Evolutionary conservation across 2,888 invertebrate species (phyloP), one percentile per base, ranked within the genome.

Genomic region (Stegana nigrithorax): DNA sequence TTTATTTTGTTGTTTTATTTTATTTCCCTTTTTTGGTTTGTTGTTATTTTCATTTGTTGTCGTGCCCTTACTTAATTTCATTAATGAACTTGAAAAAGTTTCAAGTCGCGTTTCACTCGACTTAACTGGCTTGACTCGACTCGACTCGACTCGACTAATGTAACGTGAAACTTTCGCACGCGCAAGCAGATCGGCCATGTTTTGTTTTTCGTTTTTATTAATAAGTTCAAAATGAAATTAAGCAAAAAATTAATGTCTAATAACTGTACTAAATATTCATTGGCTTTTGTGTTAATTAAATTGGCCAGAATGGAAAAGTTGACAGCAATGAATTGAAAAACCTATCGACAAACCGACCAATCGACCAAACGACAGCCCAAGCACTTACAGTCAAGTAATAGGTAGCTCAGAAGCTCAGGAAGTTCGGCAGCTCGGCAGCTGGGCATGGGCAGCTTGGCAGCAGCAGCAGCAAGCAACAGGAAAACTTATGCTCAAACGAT

Each of bases 21-120:
- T n/a, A n/a, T n/a, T n/a, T n/a, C n/a, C n/a, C n/a, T n/a, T n/a
- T n/a, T n/a, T n/a, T n/a, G n/a, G n/a, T n/a, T n/a, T n/a, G n/a
- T n/a, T n/a, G n/a, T n/a, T n/a, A n/a, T n/a, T n/a, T n/a, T n/a
- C n/a, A n/a, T n/a, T n/a, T n/a, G n/a, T n/a, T n/a, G n/a, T n/a
- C n/a, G n/a, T n/a, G n/a, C n/a, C n/a, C n/a, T n/a, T n/a, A n/a
- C 64, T 71, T 69, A 66, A 78, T 69, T 76, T 76, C 55, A 63
- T 68, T 78, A 76, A 76, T 76, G 75, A 78, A 72, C 71, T 71
- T 67, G 59, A 45, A 69, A 65, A 64, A 65, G 62, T 39, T 47
- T 62, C 53, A 36, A 55, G 32, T 55, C 10, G 47, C 47, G 32
- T 32, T 12, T 21, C 25, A n/a, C 45, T 21, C 19, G 6, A 21